Evolutionary conservation across 2,888 invertebrate genomes (phyloP), one percentile per base, ranked within the genome.

Genomic region (Ormyrus rosae): DNA sequence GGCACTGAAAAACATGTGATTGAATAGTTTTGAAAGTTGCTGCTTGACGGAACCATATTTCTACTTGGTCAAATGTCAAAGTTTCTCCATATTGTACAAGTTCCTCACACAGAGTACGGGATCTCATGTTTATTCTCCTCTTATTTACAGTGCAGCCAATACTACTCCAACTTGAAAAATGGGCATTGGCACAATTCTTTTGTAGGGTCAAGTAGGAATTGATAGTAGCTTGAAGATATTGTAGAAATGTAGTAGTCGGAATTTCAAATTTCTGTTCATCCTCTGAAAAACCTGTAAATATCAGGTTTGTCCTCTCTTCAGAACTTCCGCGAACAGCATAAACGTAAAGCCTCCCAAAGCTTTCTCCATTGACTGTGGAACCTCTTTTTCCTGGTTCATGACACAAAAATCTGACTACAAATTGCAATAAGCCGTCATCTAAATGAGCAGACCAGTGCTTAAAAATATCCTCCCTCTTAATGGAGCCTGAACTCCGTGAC

Each of bases 211-310:
- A 93, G 88, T 95, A 96, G 0, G 95, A 95, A 51, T 95, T 95
- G 0, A 95, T 94, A 86, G 96, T 94, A 83, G 95, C 94, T 88
- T 95, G 95, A 82, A 96, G 94, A 88, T 95, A 96, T 93, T 95
- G 91, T n/a, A 91, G 89, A 79, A 86, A 89, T 63, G 83, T 86
- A 11, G 84, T 83, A 34, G 87, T 88, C 3, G 89, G 85, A 58
- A 90, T 88, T 60, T 88, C 89, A 19, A 83, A 81, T 55, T 88
- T 90, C 34, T 86, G 88, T 19, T 90, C 90, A 4, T 89, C 90
- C 8, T 90, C 90, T 0, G 88, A 86, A 19, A 84, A 87, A 5
- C 90, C 90, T 5, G 88, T 85, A n/a, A 90, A 87, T 8, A 90
- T 83, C 7, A 91, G 78, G 51, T 83, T 88, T 0, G 89, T 84